Percentiles rank a stretch among this genome's conserved stretches.
phyloP scores from a whole-genome alignment of 1,140 invertebrate species.

The Diorhabda elongata region DNA sequence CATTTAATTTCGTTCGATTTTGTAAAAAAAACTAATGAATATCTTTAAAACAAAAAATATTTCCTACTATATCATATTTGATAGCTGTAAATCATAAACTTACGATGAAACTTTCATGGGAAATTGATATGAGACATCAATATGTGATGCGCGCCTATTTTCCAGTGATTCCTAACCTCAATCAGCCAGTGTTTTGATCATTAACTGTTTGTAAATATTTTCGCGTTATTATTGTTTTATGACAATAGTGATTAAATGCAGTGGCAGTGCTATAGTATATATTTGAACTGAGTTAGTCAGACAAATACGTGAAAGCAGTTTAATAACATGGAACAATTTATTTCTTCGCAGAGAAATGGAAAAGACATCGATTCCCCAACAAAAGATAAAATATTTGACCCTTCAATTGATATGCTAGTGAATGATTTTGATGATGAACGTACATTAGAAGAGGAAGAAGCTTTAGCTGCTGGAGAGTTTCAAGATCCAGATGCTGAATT shows the following conservation, averaged over 20 bases:
- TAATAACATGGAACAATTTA: conserved; percentile 17
- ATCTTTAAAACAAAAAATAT: too few relatives aligned
- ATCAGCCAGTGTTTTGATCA: neutral
- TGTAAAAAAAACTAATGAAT: too few relatives aligned
- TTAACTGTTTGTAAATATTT: neutral
- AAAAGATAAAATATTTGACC: conserved; percentile 55
- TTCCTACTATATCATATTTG: too few relatives aligned
- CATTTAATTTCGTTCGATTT: too few relatives aligned
- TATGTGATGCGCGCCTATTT: neutral
- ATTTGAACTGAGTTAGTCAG: too few relatives aligned
- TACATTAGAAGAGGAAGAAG: conserved; percentile 94
- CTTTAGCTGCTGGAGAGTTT: conserved; percentile 76
- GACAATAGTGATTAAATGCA: too few relatives aligned
- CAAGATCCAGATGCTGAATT: conserved; percentile 82
- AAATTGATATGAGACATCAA: too few relatives aligned
- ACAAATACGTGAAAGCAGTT: neutral
- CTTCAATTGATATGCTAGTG: conserved; percentile 84
- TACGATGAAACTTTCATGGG: too few relatives aligned
- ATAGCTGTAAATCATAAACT: too few relatives aligned
- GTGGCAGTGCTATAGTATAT: too few relatives aligned
- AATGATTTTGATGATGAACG: conserved; percentile 96
- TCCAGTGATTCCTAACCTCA: neutral
- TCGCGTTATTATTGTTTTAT: neutral
- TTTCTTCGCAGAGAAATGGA: conserved; percentile 19
- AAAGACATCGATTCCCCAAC: conserved; percentile 35